Evolutionary conservation across 2,797 vertebrate species (phyloP), one percentile per base, ranked within the genome.

Genomic region (Denticeps clupeoides): DNA sequence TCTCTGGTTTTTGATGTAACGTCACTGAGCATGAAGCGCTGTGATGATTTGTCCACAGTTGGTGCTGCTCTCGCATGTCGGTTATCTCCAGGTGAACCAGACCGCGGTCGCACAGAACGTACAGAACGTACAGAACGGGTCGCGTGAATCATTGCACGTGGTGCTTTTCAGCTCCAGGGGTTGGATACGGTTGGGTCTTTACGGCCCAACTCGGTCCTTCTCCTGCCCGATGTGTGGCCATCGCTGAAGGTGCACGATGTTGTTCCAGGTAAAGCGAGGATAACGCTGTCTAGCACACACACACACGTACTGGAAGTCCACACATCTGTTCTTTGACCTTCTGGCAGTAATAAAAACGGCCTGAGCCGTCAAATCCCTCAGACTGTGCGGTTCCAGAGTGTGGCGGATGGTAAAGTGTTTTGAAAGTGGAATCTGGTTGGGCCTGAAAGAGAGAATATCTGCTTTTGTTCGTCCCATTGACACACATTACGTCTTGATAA

Each of bases 321-420:
- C 31, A 47, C 55, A 57, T 57, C 55, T 57, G 55, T 28, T 41
- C n/a, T 21, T 35, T 42, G 49, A 57, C 49, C 55, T 41, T 41
- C 16, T 18, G 33, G 15, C 23, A 33, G 11, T 43, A 22, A 24
- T 35, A 37, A 55, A 47, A 40, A 43, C 6, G 43, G 28, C n/a
- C 43, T 47, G 55, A 45, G 49, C 48, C 51, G 41, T 42, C 16
- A 41, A 42, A 35, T 47, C 13, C 13, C 43, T 41, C 28, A 27
- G 27, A 51, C 48, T 32, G 26, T 18, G 21, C 37, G 41, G 41
- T 31, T 50, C 33, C 31, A 41, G 25, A 22, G 25, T 29, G 18
- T 38, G 35, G 18, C 21, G 35, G 18, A 38, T 38, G 35, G 35
- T 38, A 38, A 35, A 18, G 7, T 38, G 18, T 38, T 19, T 38